Conservation (phyloP, 2,797 vertebrate species). For the Manis javanica region DNA sequence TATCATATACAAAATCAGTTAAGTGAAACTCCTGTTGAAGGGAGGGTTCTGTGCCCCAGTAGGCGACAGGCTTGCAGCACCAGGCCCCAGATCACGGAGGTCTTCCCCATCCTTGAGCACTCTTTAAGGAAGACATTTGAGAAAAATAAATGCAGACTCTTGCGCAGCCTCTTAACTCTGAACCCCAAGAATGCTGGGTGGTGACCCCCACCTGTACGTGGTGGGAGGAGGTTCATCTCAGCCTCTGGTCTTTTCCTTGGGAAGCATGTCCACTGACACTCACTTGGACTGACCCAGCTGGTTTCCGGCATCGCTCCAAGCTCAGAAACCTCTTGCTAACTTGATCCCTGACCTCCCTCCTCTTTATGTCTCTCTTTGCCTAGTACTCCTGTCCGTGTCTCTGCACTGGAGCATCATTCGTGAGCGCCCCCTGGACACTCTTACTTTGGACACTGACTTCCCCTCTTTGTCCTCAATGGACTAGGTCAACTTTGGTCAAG, state of each 20-base stretch:
- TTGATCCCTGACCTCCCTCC: not conserved
- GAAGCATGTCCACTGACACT: rapidly evolving
- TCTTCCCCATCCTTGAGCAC: not conserved
- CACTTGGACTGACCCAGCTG: not conserved
- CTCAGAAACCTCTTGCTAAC: rapidly evolving
- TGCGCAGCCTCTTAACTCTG: not conserved
- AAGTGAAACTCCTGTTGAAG: not conserved
- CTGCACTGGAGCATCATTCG: not conserved
- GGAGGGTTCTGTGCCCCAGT: not conserved
- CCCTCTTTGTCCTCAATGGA: not conserved
- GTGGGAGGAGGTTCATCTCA: not conserved
- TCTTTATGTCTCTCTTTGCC: too few relatives aligned
- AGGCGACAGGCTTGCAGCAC: not conserved
- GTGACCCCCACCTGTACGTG: not conserved
- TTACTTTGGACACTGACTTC: not conserved
- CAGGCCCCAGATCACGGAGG: not conserved
- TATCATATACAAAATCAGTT: not conserved
- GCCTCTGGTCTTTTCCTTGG: not conserved
- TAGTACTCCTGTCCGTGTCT: not conserved
- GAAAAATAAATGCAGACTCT: not conserved
- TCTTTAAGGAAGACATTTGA: not conserved
- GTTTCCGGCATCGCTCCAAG: not conserved
- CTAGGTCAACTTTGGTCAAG: too few relatives aligned
- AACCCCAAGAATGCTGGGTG: not conserved
- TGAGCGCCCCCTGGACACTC: rapidly evolving